Percentiles rank a stretch among this genome's conserved stretches.
Evolutionary conservation across 2,113 vertebrate species (phyloP).

Genomic region (Chrysochloris asiatica): DNA sequence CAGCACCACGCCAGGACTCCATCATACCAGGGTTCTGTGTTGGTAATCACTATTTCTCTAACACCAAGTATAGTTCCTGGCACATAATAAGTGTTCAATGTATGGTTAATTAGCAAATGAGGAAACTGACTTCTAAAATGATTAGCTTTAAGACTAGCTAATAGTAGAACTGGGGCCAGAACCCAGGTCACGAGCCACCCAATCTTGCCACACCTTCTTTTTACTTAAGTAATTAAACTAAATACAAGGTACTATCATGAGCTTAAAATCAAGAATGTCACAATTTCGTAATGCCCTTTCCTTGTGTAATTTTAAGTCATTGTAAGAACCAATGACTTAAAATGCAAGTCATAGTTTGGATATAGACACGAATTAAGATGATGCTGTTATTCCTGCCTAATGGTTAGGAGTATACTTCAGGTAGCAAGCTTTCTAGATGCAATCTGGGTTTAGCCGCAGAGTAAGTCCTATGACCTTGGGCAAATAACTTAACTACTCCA

Average conservation of each 20-base stretch:
- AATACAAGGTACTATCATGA: neutral
- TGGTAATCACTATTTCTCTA: conserved; percentile 12
- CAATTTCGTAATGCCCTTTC: conserved; percentile 5
- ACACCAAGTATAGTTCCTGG: neutral
- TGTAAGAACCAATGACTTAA: neutral
- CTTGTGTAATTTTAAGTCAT: neutral
- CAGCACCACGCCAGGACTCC: no score
- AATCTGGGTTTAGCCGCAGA: neutral
- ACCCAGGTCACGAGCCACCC: neutral
- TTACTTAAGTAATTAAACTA: conserved; percentile 40
- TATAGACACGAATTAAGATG: neutral
- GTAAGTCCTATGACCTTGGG: neutral
- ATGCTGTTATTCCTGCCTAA: neutral
- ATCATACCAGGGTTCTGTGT: neutral
- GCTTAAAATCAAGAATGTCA: conserved; percentile 29
- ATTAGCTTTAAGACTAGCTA: neutral
- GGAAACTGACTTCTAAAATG: conserved; percentile 14
- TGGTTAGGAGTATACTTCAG: neutral
- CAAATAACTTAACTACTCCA: conserved; percentile 9
- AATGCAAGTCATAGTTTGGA: neutral
- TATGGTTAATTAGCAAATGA: conserved; percentile 31
- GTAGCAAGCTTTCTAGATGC: neutral
- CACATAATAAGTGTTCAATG: neutral
- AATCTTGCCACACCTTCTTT: neutral
- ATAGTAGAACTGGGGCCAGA: neutral